Percentiles rank a stretch among this genome's conserved stretches.
phyloP scores from a whole-genome alignment of 2,113 vertebrate genomes.

The Paradoxurus hermaphroditus region DNA sequence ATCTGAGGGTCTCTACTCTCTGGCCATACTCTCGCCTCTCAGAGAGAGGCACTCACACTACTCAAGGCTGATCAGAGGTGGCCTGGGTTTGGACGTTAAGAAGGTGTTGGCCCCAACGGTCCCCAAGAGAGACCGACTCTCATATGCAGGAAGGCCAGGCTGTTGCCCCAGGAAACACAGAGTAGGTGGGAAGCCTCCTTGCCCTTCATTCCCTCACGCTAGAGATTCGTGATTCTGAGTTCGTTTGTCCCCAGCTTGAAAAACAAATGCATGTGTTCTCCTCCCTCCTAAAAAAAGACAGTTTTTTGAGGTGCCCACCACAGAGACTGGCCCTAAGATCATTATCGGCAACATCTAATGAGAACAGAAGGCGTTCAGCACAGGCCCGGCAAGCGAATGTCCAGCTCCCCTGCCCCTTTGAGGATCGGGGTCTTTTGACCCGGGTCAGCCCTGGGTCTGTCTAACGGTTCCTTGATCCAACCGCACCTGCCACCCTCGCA shows the following conservation, averaged over 20 bases:
- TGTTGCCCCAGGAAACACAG: neutral
- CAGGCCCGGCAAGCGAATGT: accelerated
- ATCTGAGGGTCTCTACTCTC: neutral
- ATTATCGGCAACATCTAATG: too few species aligned
- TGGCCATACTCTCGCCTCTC: neutral
- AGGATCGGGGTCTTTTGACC: accelerated
- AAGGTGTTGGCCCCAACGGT: neutral
- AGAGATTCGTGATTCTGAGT: neutral
- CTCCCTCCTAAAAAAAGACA: neutral
- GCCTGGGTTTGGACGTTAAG: neutral
- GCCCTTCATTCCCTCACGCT: neutral
- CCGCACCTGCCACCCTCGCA: neutral
- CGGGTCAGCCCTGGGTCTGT: neutral
- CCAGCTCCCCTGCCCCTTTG: accelerated
- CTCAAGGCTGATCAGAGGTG: too few species aligned
- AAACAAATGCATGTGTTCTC: neutral
- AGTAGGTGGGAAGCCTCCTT: neutral
- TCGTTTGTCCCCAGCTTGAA: neutral
- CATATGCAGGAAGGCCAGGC: neutral
- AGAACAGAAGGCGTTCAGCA: neutral
- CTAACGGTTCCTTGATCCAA: accelerated
- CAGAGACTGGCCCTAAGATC: neutral
- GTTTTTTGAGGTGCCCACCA: neutral
- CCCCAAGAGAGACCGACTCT: neutral
- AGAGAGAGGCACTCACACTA: neutral